Base-by-base conservation (phyloP, 2,797 vertebrate genomes). In the Siniperca undulata region DNA sequence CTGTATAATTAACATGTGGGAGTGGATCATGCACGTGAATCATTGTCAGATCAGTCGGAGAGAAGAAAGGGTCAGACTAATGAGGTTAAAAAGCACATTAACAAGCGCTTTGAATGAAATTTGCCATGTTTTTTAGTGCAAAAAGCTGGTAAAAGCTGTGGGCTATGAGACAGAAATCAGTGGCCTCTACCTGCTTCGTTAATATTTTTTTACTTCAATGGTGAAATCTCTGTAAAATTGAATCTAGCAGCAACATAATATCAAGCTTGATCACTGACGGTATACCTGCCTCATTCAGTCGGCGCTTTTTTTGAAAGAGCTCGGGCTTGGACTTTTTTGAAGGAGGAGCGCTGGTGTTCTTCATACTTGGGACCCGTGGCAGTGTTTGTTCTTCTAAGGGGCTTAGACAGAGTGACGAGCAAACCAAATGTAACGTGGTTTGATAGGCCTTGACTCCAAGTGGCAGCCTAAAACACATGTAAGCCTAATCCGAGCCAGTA, bases 1-100 rank as follows among this genome's bases (percentile, higher is more conserved):
- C 89, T 90, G 92, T 92, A 93, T 96, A 95, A 96, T 96, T 92
- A 93, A 93, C 93, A 92, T 34, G 82, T 86, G 78, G 88, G 92
- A 90, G 91, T 84, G 88, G 91, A 92, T 93, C 84, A 90, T 80
- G 73, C 80, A 30, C 65, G 72, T 85, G 86, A 87, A 82, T 93
- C 86, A 71, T 82, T 94, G 92, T 92, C 78, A 65, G 88, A 92
- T 94, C 90, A 85, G 72, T 91, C 67, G 22, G 61, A 62, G 76
- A 88, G 82, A 91, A 92, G 85, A 91, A 87, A 85, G 85, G 82
- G 85, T 81, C 78, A 62, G 74, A 68, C 78, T 91, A 92, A 92
- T 92, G 85, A 90, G 92, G 88, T 85, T 93, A 88, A 89, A 93
- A 94, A 80, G 77, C 79, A 81, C 64, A 87, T 89, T 90, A 88